These are phyloP conservation scores for Lepidothrix coronata DNA, from an alignment of 2,113 vertebrate genomes.

Conservation along the genomic window DNA sequence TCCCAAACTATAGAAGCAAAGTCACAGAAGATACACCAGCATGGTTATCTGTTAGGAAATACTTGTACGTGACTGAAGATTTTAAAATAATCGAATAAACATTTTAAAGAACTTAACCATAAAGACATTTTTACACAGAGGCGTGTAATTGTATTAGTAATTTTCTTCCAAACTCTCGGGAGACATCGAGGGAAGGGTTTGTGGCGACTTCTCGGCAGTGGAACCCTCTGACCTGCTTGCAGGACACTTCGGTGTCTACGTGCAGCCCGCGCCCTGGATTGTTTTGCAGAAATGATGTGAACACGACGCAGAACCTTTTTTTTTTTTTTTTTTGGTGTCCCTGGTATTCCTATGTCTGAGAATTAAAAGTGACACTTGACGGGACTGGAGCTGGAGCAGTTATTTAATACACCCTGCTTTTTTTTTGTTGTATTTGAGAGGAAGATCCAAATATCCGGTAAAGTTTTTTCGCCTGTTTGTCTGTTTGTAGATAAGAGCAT, in stretches of 20 bases:
- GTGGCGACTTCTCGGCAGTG: not conserved
- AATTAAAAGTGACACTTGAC: not conserved
- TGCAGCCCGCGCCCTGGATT: not conserved
- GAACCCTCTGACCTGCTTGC: too few species aligned
- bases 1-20: too few species aligned
- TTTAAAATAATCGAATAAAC: too few species aligned
- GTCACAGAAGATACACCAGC: too few species aligned
- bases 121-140: too few species aligned
- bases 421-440: not conserved
- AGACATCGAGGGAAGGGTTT: not conserved
- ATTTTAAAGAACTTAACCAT: too few species aligned
- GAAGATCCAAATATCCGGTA: not conserved
- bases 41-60: too few species aligned
- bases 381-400: not conserved
- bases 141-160: not conserved
- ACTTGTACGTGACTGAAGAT: too few species aligned
- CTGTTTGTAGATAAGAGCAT: not conserved
- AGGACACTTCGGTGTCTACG: not conserved
- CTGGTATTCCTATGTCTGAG: too few species aligned
- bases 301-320: accelerated
- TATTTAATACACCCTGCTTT: not conserved
- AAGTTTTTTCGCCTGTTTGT: not conserved
- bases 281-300: not conserved
- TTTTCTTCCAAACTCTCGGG: not conserved
- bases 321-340: not conserved